Conservation (phyloP, 2,797 vertebrate species). For the Martes flavigula region DNA sequence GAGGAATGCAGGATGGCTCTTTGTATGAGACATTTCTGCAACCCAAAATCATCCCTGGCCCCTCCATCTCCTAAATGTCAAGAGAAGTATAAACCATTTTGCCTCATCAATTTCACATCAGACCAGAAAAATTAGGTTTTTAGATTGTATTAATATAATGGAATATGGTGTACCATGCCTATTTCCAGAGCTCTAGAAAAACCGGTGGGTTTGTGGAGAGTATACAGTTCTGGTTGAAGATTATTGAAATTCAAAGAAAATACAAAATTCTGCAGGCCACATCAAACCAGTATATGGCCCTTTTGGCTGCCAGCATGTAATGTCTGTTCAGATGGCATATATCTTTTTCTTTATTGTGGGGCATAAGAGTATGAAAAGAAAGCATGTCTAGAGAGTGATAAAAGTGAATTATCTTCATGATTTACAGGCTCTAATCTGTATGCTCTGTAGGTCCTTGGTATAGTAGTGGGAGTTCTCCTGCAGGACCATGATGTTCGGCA, state of each 20-base stretch:
- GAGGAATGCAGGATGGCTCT: not conserved
- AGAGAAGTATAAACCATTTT: not conserved
- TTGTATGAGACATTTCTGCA: not conserved
- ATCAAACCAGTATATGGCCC: not conserved
- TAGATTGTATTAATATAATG: not conserved
- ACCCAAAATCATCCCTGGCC: not conserved
- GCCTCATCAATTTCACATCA: not conserved
- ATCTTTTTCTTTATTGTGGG: not conserved
- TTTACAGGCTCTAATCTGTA: not conserved
- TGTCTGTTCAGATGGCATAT: not conserved
- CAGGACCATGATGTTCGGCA: constrained; percentile 99
- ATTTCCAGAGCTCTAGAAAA: constrained; percentile 25
- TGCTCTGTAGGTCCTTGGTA: constrained; percentile 93
- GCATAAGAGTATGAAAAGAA: not conserved
- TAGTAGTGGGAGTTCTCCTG: constrained; percentile 97
- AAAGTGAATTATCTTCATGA: not conserved
- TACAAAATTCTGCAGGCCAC: not conserved
- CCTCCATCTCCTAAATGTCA: not conserved
- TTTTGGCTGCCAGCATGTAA: not conserved
- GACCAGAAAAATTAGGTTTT: not conserved
- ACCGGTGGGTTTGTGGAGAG: not conserved
- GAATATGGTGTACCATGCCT: not conserved
- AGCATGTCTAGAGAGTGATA: not conserved
- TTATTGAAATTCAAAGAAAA: constrained; percentile 11
- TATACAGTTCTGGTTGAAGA: not conserved